Evolutionary conservation across 2,113 vertebrate species (phyloP), one percentile per base, ranked within the genome.

Genomic region (Syngnathoides biaculeatus): DNA sequence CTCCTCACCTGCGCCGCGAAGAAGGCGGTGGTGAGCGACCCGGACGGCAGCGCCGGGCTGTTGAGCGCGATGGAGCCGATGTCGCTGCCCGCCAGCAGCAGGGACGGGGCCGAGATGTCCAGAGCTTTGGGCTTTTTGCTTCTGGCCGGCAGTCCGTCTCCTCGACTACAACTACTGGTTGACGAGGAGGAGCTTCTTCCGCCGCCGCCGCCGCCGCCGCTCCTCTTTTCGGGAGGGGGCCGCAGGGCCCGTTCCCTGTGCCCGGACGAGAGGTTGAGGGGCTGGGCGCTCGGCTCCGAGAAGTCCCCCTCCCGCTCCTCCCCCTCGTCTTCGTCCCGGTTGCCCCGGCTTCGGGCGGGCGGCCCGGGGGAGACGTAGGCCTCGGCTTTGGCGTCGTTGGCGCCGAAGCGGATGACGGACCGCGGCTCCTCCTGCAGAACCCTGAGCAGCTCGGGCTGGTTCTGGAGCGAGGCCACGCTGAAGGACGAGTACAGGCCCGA

Each of bases 121-220:
- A 98, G 87, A 81, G 94, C 93, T 94, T 96, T 98, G 91, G 96
- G 96, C 84, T 96, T 98, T 91, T 95, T 98, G 87, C 90, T 94
- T 89, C 95, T 96, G 80, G 94, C 92, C 62, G 93, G 95, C 73
- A 95, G 94, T 91, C 90, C 82, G 78, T 89, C 88, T 89, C 87
- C 84, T 50, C 81, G 84, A 57, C 77, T 71, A 75, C 81, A 65
- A 60, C 71, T 80, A 65, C 71, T 72, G 70, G 61, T 73, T 15
- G 67, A 59, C 17, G 71, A 75, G 47, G 47, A n/a, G 61, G 64
- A 75, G 69, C 69, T 78, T 60, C 85, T 83, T 8, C 69, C 90
- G 19, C 22, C 72, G 61, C 39, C 38, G 60, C 65, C 65, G 15
- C 65, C 30, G 30, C 65, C 38, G 60, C 78, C 76, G 59, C 70